Evolutionary conservation across 1,140 invertebrate species (phyloP).

Genomic region (Leptonema lineaticorne): DNA sequence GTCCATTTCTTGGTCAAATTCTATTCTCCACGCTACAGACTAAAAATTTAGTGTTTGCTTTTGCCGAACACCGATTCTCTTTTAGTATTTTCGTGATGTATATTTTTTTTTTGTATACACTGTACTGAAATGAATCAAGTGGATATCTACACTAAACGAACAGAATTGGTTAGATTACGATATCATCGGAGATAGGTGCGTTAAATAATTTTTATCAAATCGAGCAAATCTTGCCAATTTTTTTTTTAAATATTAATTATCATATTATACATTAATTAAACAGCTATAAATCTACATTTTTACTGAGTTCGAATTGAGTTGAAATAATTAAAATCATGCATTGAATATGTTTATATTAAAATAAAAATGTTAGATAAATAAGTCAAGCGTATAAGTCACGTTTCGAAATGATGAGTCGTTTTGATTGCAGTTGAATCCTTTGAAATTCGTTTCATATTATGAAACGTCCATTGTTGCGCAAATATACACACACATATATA

Average conservation of each 20-base stretch:
- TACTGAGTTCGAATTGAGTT: too few species aligned
- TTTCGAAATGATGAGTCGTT: too few species aligned
- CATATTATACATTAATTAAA: too few species aligned
- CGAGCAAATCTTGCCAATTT: too few species aligned
- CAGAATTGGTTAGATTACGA: neutral
- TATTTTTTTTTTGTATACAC: neutral
- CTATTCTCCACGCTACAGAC: slow-evolving; percentile 5
- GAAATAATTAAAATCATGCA: too few species aligned
- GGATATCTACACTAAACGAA: neutral
- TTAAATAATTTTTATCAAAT: too few species aligned
- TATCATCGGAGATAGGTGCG: too few species aligned
- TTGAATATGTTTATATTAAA: too few species aligned
- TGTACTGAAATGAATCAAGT: neutral
- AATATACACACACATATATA: neutral
- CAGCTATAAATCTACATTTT: too few species aligned
- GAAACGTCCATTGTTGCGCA: neutral
- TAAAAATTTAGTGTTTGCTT: slow-evolving; percentile 28
- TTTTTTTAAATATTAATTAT: too few species aligned
- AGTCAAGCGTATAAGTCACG: too few species aligned
- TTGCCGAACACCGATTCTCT: slow-evolving; percentile 19
- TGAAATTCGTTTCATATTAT: slow-evolving; percentile 2
- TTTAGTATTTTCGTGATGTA: neutral
- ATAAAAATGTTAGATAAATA: too few species aligned
- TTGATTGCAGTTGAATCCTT: neutral
- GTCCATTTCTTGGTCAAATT: neutral